Conservation (phyloP, 2,888 invertebrate species). For the Scaptomyza tumidula region DNA sequence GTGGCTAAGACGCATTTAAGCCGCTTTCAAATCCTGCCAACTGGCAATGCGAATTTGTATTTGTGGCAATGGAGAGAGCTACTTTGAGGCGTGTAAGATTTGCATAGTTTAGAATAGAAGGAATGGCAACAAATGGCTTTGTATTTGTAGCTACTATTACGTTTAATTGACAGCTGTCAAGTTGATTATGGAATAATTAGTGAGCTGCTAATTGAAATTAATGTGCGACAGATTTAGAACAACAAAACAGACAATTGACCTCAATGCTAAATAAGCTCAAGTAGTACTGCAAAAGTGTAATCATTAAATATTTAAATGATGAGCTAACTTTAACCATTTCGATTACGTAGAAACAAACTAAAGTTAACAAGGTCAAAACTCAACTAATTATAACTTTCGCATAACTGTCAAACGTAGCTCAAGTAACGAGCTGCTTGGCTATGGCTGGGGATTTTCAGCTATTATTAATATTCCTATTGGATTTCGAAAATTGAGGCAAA, state of each 20-base stretch:
- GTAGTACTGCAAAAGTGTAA: background rate
- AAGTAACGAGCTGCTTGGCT: constrained; percentile 2
- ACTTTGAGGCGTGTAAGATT: constrained; percentile 24
- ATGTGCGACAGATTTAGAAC: constrained; percentile 30
- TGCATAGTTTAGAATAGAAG: constrained; percentile 38
- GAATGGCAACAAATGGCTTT: too few relatives aligned
- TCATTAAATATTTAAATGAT: background rate
- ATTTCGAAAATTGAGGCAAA: constrained; percentile 26
- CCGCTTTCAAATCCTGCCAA: constrained; percentile 49
- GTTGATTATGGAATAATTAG: constrained; percentile 66
- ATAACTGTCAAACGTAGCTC: constrained; percentile 42
- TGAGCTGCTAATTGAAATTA: constrained; percentile 58
- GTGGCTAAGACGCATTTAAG: constrained; percentile 57
- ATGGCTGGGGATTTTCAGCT: background rate
- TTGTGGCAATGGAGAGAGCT: background rate
- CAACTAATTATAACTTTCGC: constrained; percentile 19
- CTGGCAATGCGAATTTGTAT: constrained; percentile 2
- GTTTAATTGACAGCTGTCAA: constrained; percentile 71
- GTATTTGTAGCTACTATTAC: constrained; percentile 21
- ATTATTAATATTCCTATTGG: constrained; percentile 9
- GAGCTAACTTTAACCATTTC: background rate
- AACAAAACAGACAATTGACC: background rate
- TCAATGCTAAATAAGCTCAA: too few relatives aligned
- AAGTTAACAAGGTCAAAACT: constrained; percentile 8
- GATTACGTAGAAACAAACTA: background rate